phyloP scores from a whole-genome alignment of 1,140 invertebrate genomes.

The Cataglyphis hispanica region DNA sequence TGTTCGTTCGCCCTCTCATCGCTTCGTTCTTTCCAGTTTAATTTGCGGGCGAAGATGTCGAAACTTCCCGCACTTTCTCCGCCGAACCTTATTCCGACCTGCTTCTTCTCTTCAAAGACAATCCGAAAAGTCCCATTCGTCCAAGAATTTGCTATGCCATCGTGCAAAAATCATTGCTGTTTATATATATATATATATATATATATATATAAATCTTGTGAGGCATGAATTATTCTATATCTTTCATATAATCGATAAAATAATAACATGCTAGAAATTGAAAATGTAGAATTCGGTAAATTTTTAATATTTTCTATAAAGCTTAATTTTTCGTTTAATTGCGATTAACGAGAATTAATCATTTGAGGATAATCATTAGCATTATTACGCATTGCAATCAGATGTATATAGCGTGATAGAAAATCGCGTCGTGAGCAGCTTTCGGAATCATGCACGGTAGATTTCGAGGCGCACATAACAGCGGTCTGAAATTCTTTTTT shows the following conservation, averaged over 20 bases:
- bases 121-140: constrained; percentile 5
- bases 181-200: too few species aligned
- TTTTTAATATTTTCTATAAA: neutral
- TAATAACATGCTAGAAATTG: neutral
- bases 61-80: constrained; percentile 76
- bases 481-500: constrained; percentile 44
- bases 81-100: constrained; percentile 50
- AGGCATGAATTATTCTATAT: neutral
- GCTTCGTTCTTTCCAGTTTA: constrained; percentile 60
- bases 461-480: neutral
- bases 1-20: constrained; percentile 48
- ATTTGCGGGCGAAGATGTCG: constrained; percentile 72
- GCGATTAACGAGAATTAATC: neutral
- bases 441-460: constrained; percentile 6
- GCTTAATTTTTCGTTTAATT: neutral
- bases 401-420: constrained; percentile 19
- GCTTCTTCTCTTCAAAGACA: constrained; percentile 37
- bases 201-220: too few species aligned
- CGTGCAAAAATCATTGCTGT: neutral
- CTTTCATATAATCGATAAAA: too few species aligned
- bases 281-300: neutral
- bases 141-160: neutral
- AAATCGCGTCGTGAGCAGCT: constrained; percentile 19
- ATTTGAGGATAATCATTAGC: neutral
- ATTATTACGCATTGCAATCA: neutral